phyloP scores from a whole-genome alignment of 2,888 invertebrate species.

The Galerucella nymphaeae region DNA sequence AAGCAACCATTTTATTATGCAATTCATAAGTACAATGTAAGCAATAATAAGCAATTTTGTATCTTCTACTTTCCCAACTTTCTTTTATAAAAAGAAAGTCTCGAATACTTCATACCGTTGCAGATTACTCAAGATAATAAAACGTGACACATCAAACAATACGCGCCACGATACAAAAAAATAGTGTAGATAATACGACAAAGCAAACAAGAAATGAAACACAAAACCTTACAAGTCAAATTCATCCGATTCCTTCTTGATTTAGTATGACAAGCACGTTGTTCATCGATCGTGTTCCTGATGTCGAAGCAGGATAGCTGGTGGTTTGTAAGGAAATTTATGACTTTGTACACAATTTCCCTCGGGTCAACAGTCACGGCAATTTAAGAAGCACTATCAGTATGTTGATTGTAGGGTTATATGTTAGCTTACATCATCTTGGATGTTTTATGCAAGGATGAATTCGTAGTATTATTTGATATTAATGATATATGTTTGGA shows the following conservation, averaged over 20 bases:
- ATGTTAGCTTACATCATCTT: constrained; percentile 1
- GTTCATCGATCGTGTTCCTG: constrained; percentile 35
- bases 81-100: not conserved
- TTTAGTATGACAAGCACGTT: constrained; percentile 34
- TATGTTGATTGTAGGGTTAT: constrained; percentile 33
- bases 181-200: constrained; percentile 22
- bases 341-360: constrained; percentile 44
- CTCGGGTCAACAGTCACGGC: constrained; percentile 42
- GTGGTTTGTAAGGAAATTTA: constrained; percentile 43
- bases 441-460: constrained; percentile 23
- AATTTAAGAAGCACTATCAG: constrained; percentile 38
- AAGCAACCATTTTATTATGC: too few species aligned
- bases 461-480: constrained; percentile 10
- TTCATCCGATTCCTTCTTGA: constrained; percentile 28
- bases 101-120: not conserved
- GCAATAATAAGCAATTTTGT: too few species aligned
- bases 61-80: too few species aligned
- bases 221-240: constrained; percentile 28
- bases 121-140: not conserved
- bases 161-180: constrained; percentile 6
- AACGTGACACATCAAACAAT: constrained; percentile 22
- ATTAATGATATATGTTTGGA: not conserved
- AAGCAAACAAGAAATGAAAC: constrained; percentile 15
- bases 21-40: too few species aligned
- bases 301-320: constrained; percentile 36